Base-by-base conservation (phyloP, 2,113 vertebrate species). In the Trichomycterus rosablanca region DNA sequence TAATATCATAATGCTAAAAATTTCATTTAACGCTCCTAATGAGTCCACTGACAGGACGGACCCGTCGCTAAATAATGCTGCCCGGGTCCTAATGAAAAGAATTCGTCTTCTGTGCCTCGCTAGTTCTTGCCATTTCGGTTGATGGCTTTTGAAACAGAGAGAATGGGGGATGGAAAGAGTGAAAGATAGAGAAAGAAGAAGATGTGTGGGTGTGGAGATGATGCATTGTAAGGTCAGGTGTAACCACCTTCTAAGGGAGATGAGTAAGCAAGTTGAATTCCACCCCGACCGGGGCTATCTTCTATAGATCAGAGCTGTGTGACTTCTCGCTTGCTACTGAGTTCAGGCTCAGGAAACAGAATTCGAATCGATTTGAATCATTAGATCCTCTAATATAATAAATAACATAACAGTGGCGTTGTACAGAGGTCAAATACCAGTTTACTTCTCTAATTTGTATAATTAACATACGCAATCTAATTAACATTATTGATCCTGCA, bases 1-100 rank as follows among this genome's bases (percentile, higher is more conserved):
- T 92, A 89, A 94, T 91, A 90, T 93, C 91, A 92, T 92, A 90
- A 94, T 91, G 90, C 91, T 91, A 90, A 92, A 93, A 91, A 92
- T 92, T 92, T 92, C 89, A 93, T 94, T 92, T 92, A 91, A 92
- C 84, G 88, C 88, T 89, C 88, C 91, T 93, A 93, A 93, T 91
- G 91, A 93, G 88, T 89, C 87, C 87, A 87, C 87, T 88, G 89
- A 85, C 89, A 87, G 53, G 62, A 62, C 87, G 83, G 88, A 88
- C 89, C 89, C 88, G n/a, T 87, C 85, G 88, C 88, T 92, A 89
- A 92, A 92, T 91, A 87, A 93, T 90, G 87, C 90, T 89, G 86
- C 86, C 89, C 89, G 87, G 86, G 87, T 89, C 89, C 91, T 92
- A 93, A 93, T 94, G 92, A 93, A 94, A 93, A 90, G 89, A 91